Evolutionary conservation across 2,113 vertebrate species (phyloP).

Genomic region (Falcunculus frontatus): DNA sequence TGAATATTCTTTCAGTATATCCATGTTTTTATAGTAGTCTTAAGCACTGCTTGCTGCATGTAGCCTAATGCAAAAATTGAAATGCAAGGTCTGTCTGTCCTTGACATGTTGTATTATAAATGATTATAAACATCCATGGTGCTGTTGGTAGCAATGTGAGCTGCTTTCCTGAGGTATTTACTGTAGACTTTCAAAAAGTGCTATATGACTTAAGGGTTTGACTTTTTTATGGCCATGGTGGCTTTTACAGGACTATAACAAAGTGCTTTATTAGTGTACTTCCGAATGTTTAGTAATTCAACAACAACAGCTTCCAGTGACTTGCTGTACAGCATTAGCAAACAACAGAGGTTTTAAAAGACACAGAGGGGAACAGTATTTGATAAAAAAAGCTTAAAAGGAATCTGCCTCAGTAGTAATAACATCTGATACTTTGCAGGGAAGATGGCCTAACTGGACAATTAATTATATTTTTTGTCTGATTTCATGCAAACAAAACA

Average conservation of each 20-base stretch:
- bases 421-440: not conserved
- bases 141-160: not conserved
- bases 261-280: not conserved
- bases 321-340: not conserved
- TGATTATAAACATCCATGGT: not conserved
- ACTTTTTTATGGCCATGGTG: not conserved
- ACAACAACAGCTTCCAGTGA: not conserved
- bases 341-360: not conserved
- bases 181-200: not conserved
- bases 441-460: not conserved
- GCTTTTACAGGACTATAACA: not conserved
- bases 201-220: not conserved
- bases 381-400: not conserved
- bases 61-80: not conserved
- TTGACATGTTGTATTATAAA: not conserved
- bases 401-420: not conserved
- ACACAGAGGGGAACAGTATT: not conserved
- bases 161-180: not conserved
- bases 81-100: not conserved
- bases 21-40: not conserved
- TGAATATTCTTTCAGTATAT: slow-evolving; percentile 1
- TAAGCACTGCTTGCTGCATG: not conserved
- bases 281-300: not conserved
- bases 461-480: not conserved
- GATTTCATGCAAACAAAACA: not conserved